Base-by-base conservation (phyloP, 2,888 invertebrate genomes). In the Slavum lentiscoides region DNA sequence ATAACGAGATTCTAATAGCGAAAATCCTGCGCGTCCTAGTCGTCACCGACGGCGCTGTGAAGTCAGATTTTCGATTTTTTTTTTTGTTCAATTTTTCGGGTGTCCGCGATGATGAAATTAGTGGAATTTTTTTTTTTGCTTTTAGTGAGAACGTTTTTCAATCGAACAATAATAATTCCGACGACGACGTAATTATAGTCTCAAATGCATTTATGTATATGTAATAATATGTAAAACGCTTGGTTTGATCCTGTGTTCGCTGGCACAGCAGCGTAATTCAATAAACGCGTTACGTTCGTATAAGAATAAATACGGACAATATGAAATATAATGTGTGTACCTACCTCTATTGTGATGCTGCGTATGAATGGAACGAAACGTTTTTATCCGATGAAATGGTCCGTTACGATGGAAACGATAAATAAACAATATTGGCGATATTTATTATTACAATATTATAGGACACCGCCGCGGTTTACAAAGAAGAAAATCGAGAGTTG, bases 231-330 rank as follows among this genome's bases (percentile, higher is more conserved):
- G 30, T 30, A 30, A 30, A 74, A 64, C 30, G 64, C 64, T 74
- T 62, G 49, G 37, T 64, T 73, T 49, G 49, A 61, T 73, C 73
- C 58, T 58, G 39, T 58, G n/a, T 75, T 58, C 53, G 39, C 30
- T 30, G 30, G 4, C 30, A 30, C 30, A 30, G 30, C 30, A 30
- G 30, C 30, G 30, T 30, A 30, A 30, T 30, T 30, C 30, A 30
- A 75, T 58, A 58, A 58, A 39, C 19, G 69, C 7, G n/a, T 17
- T 30, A 17, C 15, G 15, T 30, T 30, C 37, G 62, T 59, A 21
- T 21, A n/a, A 30, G 30, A 30, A 30, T 30, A 30, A 67, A 49
- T 15, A 49, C 13, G 55, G 19, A 55, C 17, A 19, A 55, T 55
- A 30, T 30, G 30, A 30, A 15, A 8, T 68, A 23, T 62, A 30